These are phyloP conservation scores for Peromyscus maniculatus DNA, from an alignment of 2,113 vertebrate genomes.

Conservation along the genomic window DNA sequence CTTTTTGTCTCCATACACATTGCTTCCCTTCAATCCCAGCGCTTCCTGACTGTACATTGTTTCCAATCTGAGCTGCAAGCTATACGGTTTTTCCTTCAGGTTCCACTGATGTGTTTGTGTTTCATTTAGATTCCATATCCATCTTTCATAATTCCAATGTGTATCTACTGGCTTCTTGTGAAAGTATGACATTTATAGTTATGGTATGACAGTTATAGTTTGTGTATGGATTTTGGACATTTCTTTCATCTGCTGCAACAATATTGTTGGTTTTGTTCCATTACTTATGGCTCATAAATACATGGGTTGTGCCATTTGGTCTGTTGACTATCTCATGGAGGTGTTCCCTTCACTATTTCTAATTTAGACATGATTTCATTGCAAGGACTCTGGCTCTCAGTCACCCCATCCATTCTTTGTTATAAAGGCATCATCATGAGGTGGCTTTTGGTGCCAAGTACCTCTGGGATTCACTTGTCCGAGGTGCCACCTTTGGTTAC, in stretches of 20 bases:
- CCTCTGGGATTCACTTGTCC: neutral
- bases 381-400: neutral
- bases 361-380: neutral
- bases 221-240: neutral
- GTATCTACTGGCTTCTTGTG: neutral
- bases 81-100: neutral
- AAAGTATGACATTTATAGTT: neutral
- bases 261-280: neutral
- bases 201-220: neutral
- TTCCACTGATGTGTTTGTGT: neutral
- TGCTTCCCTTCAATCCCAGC: neutral
- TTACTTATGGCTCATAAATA: neutral
- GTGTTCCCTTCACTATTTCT: neutral
- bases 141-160: neutral
- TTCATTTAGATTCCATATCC: neutral
- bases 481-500: neutral
- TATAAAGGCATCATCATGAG: neutral
- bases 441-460: neutral
- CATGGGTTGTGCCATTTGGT: neutral
- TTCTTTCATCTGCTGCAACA: neutral
- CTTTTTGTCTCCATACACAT: accelerated
- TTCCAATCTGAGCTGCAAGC: neutral
- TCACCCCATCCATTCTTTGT: neutral
- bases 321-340: neutral
- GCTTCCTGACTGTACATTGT: neutral